Percentiles rank a stretch among this genome's conserved stretches.
phyloP scores from a whole-genome alignment of 1,140 invertebrate genomes.

The Drosophila athabasca region DNA sequence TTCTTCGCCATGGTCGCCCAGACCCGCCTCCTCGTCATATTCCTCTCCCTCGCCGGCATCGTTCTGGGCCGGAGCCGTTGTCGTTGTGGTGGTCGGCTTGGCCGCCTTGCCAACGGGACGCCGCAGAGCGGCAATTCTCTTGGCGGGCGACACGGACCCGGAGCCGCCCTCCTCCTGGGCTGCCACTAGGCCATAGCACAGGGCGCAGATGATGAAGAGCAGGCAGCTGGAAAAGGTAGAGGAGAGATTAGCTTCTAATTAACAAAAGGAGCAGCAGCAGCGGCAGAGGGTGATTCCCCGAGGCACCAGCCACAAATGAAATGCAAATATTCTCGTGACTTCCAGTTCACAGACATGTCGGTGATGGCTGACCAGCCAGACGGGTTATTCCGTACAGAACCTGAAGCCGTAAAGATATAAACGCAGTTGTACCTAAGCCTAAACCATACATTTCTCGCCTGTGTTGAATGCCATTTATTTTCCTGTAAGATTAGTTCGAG shows the following conservation, averaged over 20 bases:
- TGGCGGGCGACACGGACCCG: conserved; percentile 51
- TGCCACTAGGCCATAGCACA: conserved; percentile 65
- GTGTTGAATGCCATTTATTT: conserved; percentile 17
- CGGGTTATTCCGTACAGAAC: conserved; percentile 66
- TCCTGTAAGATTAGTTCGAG: conserved; percentile 35
- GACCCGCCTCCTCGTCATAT: conserved; percentile 79
- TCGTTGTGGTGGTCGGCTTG: conserved; percentile 72
- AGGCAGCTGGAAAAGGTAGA: conserved; percentile 57
- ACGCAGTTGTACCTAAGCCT: not conserved
- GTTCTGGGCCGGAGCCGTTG: conserved; percentile 54
- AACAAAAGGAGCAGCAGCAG: too few species aligned
- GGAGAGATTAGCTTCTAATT: too few species aligned
- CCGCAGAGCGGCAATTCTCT: conserved; percentile 70
- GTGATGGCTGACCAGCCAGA: conserved; percentile 48
- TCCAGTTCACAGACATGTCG: conserved; percentile 28
- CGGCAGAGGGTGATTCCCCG: too few species aligned
- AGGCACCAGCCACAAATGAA: conserved; percentile 9
- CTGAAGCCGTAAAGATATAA: conserved; percentile 53
- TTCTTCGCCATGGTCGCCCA: conserved; percentile 84
- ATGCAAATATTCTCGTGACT: conserved; percentile 25
- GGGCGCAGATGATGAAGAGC: conserved; percentile 72
- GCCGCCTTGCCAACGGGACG: conserved; percentile 74
- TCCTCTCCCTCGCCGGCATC: conserved; percentile 79
- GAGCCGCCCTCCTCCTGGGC: conserved; percentile 65
- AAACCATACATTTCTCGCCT: not conserved